Conservation (phyloP, 1,140 invertebrate species). For the Dysdera silvatica region DNA sequence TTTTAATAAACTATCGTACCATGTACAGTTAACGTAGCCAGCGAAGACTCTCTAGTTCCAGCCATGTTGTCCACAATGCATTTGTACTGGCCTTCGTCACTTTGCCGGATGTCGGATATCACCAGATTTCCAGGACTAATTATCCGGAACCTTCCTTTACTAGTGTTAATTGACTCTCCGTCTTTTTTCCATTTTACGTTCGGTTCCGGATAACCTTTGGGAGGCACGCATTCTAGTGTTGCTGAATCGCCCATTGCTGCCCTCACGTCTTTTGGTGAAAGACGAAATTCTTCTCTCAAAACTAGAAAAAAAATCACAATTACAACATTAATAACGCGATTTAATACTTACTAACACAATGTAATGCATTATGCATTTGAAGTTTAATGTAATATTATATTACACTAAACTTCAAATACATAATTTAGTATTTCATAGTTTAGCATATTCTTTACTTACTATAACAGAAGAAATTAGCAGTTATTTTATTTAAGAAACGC, state of each 20-base stretch:
- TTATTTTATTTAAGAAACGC: no score
- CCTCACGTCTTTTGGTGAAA: slow-evolving; percentile 37
- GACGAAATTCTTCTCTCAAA: slow-evolving; percentile 44
- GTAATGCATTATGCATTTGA: no score
- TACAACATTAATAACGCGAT: no score
- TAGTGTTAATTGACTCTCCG: slow-evolving; percentile 30
- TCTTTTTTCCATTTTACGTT: slow-evolving; percentile 42
- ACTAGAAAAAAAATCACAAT: slow-evolving; percentile 40
- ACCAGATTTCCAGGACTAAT: slow-evolving; percentile 68
- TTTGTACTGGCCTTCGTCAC: slow-evolving; percentile 75
- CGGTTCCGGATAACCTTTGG: slow-evolving; percentile 45
- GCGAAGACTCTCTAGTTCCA: slow-evolving; percentile 63
- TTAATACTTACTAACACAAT: no score
- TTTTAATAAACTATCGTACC: no score
- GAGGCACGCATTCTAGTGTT: slow-evolving; percentile 44
- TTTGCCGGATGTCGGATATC: slow-evolving; percentile 68
- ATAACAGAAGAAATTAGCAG: no score
- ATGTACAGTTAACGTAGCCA: slow-evolving; percentile 67
- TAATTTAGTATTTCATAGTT: no score
- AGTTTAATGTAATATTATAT: no score
- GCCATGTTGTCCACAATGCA: slow-evolving; percentile 79
- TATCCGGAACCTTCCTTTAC: slow-evolving; percentile 57
- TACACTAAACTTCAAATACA: no score
- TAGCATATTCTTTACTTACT: no score
- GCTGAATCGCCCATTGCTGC: slow-evolving; percentile 44